phyloP scores from a whole-genome alignment of 2,113 vertebrate genomes.

The Regulus satrapa region DNA sequence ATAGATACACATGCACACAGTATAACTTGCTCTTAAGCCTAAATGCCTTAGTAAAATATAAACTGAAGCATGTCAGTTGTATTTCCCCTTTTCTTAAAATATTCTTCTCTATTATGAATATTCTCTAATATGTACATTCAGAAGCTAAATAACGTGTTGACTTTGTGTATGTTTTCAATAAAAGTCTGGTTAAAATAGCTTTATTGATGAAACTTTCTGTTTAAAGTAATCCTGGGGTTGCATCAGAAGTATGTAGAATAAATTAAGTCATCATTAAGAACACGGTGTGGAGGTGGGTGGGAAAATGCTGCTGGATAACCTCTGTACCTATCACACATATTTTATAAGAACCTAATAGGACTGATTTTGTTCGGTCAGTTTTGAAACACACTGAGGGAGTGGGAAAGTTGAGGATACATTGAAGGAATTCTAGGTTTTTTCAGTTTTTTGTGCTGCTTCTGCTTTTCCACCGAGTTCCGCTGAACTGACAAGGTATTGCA shows the following conservation, averaged over 20 bases:
- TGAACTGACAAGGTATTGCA: not conserved
- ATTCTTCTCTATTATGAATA: constrained; percentile 38
- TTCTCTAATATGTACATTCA: constrained; percentile 62
- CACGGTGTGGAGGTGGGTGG: not conserved
- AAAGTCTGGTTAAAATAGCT: constrained; percentile 67
- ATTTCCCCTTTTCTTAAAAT: constrained; percentile 58
- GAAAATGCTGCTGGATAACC: not conserved
- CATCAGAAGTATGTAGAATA: not conserved
- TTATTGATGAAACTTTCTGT: not conserved
- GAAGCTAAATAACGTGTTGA: constrained; percentile 51
- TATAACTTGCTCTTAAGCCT: constrained; percentile 47
- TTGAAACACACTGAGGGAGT: not conserved
- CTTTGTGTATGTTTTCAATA: constrained; percentile 77
- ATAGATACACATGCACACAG: not conserved
- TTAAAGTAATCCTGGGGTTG: not conserved
- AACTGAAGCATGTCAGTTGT: constrained; percentile 25
- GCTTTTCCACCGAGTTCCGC: not conserved
- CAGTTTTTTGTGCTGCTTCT: not conserved
- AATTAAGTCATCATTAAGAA: not conserved
- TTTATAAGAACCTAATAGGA: not conserved
- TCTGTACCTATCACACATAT: not conserved
- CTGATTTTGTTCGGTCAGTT: not conserved
- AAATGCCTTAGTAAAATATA: constrained; percentile 75
- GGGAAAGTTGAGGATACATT: not conserved
- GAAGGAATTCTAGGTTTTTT: not conserved